Percentiles rank a stretch among this genome's conserved stretches.
Conservation (phyloP, 2,113 vertebrate species). For the Girardinichthys multiradiatus region DNA sequence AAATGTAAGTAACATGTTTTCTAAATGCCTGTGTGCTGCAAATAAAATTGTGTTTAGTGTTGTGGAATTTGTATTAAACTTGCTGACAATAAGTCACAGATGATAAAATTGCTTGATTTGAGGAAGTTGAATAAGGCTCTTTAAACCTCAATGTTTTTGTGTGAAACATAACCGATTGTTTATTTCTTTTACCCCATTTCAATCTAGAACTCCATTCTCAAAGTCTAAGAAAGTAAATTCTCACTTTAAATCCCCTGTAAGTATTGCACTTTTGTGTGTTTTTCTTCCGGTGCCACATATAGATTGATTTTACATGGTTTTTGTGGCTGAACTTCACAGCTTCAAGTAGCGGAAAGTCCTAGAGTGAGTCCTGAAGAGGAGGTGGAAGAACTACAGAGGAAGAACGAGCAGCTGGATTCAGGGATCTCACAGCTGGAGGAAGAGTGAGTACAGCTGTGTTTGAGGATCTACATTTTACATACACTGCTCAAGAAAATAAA, state of each 20-base stretch:
- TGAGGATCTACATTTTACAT: constrained; percentile 19
- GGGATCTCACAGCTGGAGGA: constrained; percentile 77
- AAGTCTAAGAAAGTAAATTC: constrained; percentile 69
- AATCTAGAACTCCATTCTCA: constrained; percentile 66
- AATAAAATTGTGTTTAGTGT: too few species aligned
- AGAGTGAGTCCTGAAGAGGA: constrained; percentile 67
- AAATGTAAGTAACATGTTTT: too few species aligned
- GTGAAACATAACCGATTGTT: background rate
- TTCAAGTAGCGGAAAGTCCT: constrained; percentile 55
- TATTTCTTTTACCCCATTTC: background rate
- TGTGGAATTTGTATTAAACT: too few species aligned
- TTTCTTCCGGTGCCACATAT: background rate
- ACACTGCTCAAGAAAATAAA: too few species aligned
- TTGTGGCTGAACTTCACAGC: constrained; percentile 48
- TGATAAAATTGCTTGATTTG: background rate
- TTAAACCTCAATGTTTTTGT: background rate
- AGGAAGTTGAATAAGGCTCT: background rate
- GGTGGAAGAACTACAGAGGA: constrained; percentile 70
- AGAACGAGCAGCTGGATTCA: constrained; percentile 62
- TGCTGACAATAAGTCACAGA: background rate
- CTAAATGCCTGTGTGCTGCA: too few species aligned
- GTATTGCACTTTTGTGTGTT: constrained; percentile 35
- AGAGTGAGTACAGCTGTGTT: constrained; percentile 75
- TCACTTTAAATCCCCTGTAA: constrained; percentile 82
- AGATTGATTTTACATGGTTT: background rate